A percentile compares a stretch with the other conserved stretches of the same genome.
These are phyloP conservation scores for Ailurus styani DNA, from an alignment of 2,113 vertebrate genomes.

Conservation along the genomic window DNA sequence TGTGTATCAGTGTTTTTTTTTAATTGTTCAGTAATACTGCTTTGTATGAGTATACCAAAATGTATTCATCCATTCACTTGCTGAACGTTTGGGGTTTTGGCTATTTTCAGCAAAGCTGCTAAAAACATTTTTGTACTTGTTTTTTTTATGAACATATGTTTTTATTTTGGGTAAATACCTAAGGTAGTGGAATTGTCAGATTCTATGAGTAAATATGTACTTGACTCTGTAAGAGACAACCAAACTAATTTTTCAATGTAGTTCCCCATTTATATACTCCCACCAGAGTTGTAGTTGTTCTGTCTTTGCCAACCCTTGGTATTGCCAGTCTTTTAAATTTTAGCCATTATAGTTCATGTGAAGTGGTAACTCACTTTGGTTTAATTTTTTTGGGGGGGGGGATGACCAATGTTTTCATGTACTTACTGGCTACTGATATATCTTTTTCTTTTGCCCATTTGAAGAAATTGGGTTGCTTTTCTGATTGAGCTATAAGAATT, in stretches of 20 bases:
- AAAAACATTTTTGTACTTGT: background rate
- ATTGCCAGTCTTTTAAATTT: background rate
- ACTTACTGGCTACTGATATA: background rate
- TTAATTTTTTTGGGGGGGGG: constrained; percentile 1
- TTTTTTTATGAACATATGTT: background rate
- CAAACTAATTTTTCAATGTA: background rate
- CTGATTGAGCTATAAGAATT: background rate
- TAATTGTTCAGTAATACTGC: background rate
- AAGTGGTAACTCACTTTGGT: background rate
- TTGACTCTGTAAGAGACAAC: background rate
- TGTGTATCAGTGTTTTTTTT: background rate
- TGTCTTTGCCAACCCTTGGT: background rate
- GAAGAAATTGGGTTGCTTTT: background rate
- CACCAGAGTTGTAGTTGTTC: background rate
- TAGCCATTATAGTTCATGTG: background rate
- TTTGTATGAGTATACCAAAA: background rate
- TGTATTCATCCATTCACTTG: background rate
- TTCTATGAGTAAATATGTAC: background rate
- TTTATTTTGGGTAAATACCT: background rate
- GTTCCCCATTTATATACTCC: background rate
- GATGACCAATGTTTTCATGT: background rate
- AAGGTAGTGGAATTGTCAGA: background rate
- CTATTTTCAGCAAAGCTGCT: background rate
- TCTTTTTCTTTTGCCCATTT: background rate
- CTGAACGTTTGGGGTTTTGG: background rate